These are phyloP conservation scores for Seira musarum DNA, from an alignment of 2,888 invertebrate genomes.

Conservation along the genomic window DNA sequence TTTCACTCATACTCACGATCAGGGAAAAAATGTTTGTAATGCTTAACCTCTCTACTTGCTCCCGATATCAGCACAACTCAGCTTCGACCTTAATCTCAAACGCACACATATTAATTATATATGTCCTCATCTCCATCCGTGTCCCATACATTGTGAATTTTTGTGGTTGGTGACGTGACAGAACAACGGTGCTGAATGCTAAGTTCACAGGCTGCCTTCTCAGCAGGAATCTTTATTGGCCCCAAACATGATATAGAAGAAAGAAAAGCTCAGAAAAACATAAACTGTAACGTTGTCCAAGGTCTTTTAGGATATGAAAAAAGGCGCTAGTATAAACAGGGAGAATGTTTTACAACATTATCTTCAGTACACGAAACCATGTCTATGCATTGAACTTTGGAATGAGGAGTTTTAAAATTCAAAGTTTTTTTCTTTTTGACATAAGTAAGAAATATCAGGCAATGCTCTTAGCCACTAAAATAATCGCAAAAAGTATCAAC, in stretches of 20 bases:
- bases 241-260: too few species aligned
- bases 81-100: conserved; percentile 50
- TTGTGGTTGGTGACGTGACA: conserved; percentile 41
- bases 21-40: too few species aligned
- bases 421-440: too few species aligned
- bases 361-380: conserved; percentile 23
- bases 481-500: background rate
- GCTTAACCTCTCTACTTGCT: conserved; percentile 39
- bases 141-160: background rate
- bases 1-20: too few species aligned
- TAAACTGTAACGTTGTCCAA: conserved; percentile 51
- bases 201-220: conserved; percentile 17
- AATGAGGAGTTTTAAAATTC: conserved; percentile 30
- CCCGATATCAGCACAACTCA: conserved; percentile 40
- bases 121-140: conserved; percentile 29
- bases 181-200: conserved; percentile 48
- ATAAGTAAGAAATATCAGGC: too few species aligned
- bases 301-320: conserved; percentile 35
- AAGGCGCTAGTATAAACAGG: too few species aligned
- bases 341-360: too few species aligned
- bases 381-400: conserved; percentile 28
- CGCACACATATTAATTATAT: conserved; percentile 57
- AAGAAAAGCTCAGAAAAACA: too few species aligned
- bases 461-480: too few species aligned
- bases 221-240: conserved; percentile 40